Evolutionary conservation across 2,113 vertebrate species (phyloP).

Genomic region (Calyptommatus sinebrachiatus): DNA sequence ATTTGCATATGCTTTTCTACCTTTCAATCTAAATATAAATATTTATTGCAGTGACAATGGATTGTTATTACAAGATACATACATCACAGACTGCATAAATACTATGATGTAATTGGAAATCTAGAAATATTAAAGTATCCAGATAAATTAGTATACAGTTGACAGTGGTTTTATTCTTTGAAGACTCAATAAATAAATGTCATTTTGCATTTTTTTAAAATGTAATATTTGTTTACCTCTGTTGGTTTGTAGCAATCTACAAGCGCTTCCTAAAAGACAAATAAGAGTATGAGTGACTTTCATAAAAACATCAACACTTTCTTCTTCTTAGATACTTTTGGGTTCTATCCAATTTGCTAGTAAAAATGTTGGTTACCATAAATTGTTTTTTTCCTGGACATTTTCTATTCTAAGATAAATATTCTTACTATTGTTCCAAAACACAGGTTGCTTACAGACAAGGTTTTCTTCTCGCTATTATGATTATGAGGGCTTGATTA

Average conservation of each 20-base stretch:
- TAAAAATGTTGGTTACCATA: not conserved
- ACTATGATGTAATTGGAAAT: no score
- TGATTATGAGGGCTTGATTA: no score
- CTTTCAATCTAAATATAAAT: no score
- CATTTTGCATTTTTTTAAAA: conserved; percentile 1
- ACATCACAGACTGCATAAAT: no score
- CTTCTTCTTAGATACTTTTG: not conserved
- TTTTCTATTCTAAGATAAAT: not conserved
- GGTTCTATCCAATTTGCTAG: not conserved
- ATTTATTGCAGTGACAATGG: no score
- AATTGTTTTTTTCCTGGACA: not conserved
- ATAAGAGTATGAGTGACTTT: conserved; percentile 38
- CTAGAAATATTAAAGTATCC: no score
- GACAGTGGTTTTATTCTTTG: not conserved
- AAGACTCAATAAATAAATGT: not conserved
- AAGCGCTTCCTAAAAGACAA: conserved; percentile 85
- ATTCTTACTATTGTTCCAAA: no score
- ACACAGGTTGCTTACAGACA: no score
- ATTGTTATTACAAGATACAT: no score
- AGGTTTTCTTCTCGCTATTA: no score
- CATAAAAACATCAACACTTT: not conserved
- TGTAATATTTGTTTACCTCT: conserved; percentile 79
- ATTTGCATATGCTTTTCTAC: no score
- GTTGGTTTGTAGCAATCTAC: conserved; percentile 96
- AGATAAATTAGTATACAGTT: no score